Evolutionary conservation across 2,113 vertebrate species (phyloP).

Genomic region (Gasterosteus aculeatus): DNA sequence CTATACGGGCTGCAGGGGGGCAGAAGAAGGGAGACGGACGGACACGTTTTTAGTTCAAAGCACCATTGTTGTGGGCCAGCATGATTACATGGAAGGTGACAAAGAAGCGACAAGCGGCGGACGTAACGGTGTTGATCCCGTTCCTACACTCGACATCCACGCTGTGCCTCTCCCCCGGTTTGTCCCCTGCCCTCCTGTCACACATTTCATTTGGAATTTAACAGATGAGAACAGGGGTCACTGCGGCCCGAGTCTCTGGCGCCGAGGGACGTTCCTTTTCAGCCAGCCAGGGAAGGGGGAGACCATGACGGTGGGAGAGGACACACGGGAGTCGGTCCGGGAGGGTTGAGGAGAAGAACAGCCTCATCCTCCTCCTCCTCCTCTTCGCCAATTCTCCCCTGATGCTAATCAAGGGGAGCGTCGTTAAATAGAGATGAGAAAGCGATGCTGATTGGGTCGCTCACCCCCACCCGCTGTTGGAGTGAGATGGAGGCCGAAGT

Average conservation of each 20-base stretch:
- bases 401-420: constrained; percentile 76
- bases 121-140: constrained; percentile 12
- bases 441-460: constrained; percentile 78
- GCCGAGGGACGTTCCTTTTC: constrained; percentile 84
- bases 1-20: constrained; percentile 91
- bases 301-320: constrained; percentile 49
- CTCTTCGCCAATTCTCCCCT: constrained; percentile 45
- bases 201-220: constrained; percentile 85
- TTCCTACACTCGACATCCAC: constrained; percentile 11
- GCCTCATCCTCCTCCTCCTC: constrained; percentile 28
- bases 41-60: constrained; percentile 5
- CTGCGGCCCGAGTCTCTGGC: constrained; percentile 78
- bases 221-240: constrained; percentile 82
- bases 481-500: constrained; percentile 48
- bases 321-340: constrained; percentile 30
- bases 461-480: constrained; percentile 26
- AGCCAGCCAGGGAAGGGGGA: constrained; percentile 71
- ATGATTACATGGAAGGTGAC: not conserved
- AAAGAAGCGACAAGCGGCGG: constrained; percentile 11
- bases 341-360: constrained; percentile 25
- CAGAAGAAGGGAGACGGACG: constrained; percentile 6
- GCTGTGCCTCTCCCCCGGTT: not conserved
- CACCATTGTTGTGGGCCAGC: not conserved
- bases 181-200: constrained; percentile 28
- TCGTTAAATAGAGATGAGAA: constrained; percentile 77